Evolutionary conservation across 2,797 vertebrate species (phyloP).

Genomic region (Chloroceryle amazona): DNA sequence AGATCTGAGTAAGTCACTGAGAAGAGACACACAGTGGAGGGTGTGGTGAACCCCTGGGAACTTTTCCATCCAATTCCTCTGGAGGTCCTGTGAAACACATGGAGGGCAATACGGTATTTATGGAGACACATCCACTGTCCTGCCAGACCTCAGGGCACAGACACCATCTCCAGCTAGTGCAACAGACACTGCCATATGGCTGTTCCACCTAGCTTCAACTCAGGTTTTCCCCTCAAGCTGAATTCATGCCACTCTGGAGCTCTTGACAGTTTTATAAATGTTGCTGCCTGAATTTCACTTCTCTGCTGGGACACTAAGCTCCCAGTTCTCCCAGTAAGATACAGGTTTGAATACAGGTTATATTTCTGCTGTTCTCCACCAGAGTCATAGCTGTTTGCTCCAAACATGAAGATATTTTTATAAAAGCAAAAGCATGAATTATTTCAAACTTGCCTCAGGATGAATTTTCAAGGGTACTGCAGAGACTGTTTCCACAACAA

Average conservation of each 20-base stretch:
- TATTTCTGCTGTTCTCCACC: not conserved
- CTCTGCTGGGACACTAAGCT: not conserved
- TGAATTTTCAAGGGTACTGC: conserved; percentile 48
- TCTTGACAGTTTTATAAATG: not conserved
- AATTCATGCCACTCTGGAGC: not conserved
- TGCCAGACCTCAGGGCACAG: not conserved
- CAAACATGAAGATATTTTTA: conserved; percentile 50
- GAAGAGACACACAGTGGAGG: not conserved
- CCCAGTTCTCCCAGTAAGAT: not conserved
- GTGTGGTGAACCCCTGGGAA: not conserved
- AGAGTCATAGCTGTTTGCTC: conserved; percentile 39
- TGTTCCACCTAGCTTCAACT: not conserved
- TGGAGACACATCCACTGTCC: not conserved
- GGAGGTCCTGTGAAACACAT: not conserved
- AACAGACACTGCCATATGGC: not conserved
- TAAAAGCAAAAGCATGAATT: conserved; percentile 55
- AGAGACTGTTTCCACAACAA: conserved; percentile 47
- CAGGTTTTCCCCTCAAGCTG: not conserved
- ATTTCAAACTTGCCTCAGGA: conserved; percentile 62
- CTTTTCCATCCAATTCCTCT: not conserved
- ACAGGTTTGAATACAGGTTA: not conserved
- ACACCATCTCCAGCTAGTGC: not conserved
- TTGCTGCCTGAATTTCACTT: not conserved
- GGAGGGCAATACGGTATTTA: fast-evolving
- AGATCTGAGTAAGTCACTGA: not conserved